phyloP scores from a whole-genome alignment of 2,888 invertebrate genomes.

The Onthophagus sagittarius region DNA sequence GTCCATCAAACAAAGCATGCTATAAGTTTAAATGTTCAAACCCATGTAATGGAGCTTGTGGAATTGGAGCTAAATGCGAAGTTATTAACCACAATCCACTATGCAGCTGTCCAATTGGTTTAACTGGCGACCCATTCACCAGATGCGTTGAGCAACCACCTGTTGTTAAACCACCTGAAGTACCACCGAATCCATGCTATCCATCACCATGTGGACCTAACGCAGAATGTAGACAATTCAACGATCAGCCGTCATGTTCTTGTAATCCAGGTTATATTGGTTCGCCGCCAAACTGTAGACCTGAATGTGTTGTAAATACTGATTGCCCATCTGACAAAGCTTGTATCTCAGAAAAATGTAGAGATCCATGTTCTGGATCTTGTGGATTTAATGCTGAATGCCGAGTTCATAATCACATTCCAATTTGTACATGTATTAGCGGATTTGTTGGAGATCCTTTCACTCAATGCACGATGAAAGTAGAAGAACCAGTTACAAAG shows the following conservation, averaged over 20 bases:
- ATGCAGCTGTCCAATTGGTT: conserved; percentile 65
- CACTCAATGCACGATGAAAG: conserved; percentile 54
- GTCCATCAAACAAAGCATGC: conserved; percentile 67
- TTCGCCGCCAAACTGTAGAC: conserved; percentile 72
- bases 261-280: conserved; percentile 67
- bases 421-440: conserved; percentile 59
- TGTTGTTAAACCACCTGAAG: conserved; percentile 39
- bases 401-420: conserved; percentile 66
- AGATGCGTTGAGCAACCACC: conserved; percentile 55
- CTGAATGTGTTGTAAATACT: conserved; percentile 67
- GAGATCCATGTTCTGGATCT: conserved; percentile 67
- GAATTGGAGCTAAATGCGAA: conserved; percentile 65
- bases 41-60: conserved; percentile 73
- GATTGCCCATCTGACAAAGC: conserved; percentile 64
- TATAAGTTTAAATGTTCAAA: conserved; percentile 71
- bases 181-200: conserved; percentile 53
- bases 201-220: conserved; percentile 63
- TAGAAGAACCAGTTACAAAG: conserved; percentile 21
- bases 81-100: conserved; percentile 75
- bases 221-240: conserved; percentile 57
- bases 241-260: conserved; percentile 61
- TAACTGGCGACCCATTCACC: conserved; percentile 72
- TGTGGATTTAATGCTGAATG: conserved; percentile 71
- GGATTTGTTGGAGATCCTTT: conserved; percentile 67
- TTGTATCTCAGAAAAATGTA: conserved; percentile 68